phyloP scores from a whole-genome alignment of 2,888 invertebrate species.

The Empis stercorea region DNA sequence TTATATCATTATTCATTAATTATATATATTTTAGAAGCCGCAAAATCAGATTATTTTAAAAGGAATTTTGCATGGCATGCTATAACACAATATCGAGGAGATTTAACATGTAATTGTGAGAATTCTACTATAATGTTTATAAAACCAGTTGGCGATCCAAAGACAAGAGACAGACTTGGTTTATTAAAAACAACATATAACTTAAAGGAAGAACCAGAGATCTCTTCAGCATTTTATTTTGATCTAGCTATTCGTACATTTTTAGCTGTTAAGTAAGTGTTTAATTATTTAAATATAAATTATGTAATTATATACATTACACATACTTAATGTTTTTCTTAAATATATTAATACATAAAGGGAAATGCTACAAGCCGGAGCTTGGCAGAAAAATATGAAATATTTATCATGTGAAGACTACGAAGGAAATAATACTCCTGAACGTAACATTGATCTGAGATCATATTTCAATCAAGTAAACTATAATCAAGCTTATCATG shows the following conservation, averaged over 20 bases:
- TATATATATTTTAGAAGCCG: constrained; percentile 42
- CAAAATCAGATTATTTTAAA: constrained; percentile 63
- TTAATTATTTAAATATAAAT: background rate
- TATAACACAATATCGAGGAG: constrained; percentile 61
- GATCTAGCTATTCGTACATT: constrained; percentile 66
- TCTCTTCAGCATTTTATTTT: constrained; percentile 76
- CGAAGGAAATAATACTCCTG: constrained; percentile 63
- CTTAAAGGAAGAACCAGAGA: constrained; percentile 56
- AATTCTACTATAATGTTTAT: constrained; percentile 66
- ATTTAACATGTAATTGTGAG: constrained; percentile 58
- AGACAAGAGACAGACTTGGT: constrained; percentile 56
- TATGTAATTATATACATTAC: constrained; percentile 4
- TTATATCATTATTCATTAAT: no score
- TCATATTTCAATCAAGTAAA: constrained; percentile 53
- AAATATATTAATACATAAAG: no score
- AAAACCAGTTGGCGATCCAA: constrained; percentile 55
- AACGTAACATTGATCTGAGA: constrained; percentile 55
- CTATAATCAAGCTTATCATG: constrained; percentile 7
- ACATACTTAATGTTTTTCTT: no score
- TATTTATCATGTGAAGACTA: constrained; percentile 69
- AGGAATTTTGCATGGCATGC: constrained; percentile 82
- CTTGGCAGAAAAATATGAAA: constrained; percentile 59
- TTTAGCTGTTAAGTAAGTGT: constrained; percentile 54
- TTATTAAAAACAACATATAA: constrained; percentile 58
- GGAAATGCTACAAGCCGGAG: constrained; percentile 55